Conservation (phyloP, 2,888 invertebrate genomes). For the Cataglyphis cursor region DNA sequence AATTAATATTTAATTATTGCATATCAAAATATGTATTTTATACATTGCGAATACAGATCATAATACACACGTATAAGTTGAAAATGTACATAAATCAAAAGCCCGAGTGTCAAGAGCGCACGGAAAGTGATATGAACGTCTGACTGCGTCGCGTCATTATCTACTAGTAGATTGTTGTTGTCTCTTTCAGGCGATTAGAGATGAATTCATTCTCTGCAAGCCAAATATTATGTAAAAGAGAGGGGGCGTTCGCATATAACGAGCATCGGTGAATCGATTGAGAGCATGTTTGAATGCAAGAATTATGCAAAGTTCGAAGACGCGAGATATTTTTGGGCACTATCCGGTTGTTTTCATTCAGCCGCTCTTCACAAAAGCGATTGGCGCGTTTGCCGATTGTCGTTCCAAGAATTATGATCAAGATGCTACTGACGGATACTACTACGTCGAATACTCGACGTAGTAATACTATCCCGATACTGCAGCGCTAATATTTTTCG, state of each 20-base stretch:
- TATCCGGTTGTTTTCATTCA: slow-evolving; percentile 64
- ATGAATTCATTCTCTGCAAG: slow-evolving; percentile 27
- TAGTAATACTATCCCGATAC: background rate
- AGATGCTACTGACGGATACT: background rate
- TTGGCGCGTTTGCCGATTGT: slow-evolving; percentile 23
- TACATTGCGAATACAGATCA: background rate
- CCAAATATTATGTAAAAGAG: slow-evolving; percentile 45
- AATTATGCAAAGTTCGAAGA: slow-evolving; percentile 25
- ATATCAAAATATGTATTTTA: background rate
- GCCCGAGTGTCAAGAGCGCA: slow-evolving; percentile 5
- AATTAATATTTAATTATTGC: background rate
- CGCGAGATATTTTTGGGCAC: slow-evolving; percentile 26
- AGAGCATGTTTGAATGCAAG: background rate
- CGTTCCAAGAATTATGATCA: slow-evolving; percentile 60
- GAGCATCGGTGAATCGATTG: slow-evolving; percentile 29
- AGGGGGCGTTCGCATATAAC: slow-evolving; percentile 5
- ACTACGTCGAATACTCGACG: background rate
- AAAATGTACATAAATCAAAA: background rate
- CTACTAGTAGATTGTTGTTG: slow-evolving; percentile 8
- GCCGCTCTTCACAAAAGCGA: slow-evolving; percentile 31
- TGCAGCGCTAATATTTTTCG: background rate
- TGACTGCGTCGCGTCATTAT: slow-evolving; percentile 29
- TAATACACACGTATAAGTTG: background rate
- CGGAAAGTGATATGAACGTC: slow-evolving; percentile 14
- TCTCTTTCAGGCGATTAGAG: slow-evolving; percentile 11